Percentiles rank a stretch among this genome's conserved stretches.
These are phyloP conservation scores for Odontamblyopus rebecca DNA, from an alignment of 2,797 vertebrate genomes.

Conservation along the genomic window DNA sequence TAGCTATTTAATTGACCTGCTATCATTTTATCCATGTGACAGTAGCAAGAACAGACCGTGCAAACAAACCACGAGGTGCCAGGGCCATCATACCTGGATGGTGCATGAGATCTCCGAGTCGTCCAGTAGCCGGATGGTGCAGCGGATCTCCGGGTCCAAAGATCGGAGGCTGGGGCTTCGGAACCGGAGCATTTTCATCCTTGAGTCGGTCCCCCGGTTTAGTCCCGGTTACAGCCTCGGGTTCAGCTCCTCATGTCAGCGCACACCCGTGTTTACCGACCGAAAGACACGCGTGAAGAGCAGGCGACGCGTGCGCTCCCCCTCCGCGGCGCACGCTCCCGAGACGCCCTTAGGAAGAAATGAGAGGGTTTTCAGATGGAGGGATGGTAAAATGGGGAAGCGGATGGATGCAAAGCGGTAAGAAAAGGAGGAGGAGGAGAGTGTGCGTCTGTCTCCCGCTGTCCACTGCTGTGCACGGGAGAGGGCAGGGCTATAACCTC, in stretches of 20 bases:
- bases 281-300: background rate
- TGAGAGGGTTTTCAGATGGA: constrained; percentile 21
- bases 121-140: constrained; percentile 92
- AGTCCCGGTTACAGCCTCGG: constrained; percentile 45
- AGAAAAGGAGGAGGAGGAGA: constrained; percentile 23
- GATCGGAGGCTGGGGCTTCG: constrained; percentile 94
- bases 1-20: too few species aligned
- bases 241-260: constrained; percentile 70
- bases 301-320: background rate
- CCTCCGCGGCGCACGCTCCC: constrained; percentile 6
- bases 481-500: constrained; percentile 21
- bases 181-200: constrained; percentile 96
- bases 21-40: background rate
- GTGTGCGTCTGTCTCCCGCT: constrained; percentile 56
- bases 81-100: constrained; percentile 84
- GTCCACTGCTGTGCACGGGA: constrained; percentile 40
- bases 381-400: constrained; percentile 39
- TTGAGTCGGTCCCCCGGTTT: constrained; percentile 73
- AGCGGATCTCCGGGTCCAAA: constrained; percentile 89
- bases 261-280: constrained; percentile 15
- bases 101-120: constrained; percentile 93
- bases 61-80: constrained; percentile 5
- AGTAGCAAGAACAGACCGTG: background rate
- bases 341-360: constrained; percentile 51
- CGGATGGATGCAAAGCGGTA: constrained; percentile 55